Conservation (phyloP, 1,140 invertebrate species). For the Drosophila setifemur region DNA sequence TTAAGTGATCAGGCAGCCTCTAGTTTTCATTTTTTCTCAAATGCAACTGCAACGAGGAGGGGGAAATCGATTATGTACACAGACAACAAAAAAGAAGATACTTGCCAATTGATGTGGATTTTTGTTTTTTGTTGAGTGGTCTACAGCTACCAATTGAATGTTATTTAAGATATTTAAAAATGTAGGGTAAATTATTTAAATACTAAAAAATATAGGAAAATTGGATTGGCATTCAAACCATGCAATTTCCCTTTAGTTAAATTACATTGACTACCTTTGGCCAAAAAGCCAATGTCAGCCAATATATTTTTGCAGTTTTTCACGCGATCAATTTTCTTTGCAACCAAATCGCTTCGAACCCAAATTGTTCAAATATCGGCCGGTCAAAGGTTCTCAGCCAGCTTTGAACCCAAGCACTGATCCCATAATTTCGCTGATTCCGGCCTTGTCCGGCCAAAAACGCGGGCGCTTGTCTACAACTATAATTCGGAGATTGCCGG, state of each 20-base stretch:
- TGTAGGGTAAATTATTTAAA: too few relatives aligned
- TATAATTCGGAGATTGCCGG: slow-evolving; percentile 37
- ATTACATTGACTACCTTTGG: too few relatives aligned
- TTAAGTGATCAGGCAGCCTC: slow-evolving; percentile 52
- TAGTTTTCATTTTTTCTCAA: neutral
- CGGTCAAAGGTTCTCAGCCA: slow-evolving; percentile 44
- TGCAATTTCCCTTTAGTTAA: neutral
- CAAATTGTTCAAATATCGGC: slow-evolving; percentile 31
- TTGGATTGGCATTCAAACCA: too few relatives aligned
- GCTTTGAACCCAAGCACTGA: slow-evolving; percentile 1
- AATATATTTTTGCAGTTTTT: slow-evolving; percentile 10
- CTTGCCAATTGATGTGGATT: too few relatives aligned
- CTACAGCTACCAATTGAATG: too few relatives aligned
- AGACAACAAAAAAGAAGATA: too few relatives aligned
- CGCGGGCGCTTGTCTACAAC: slow-evolving; percentile 30
- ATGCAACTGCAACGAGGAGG: too few relatives aligned
- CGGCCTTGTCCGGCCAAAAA: slow-evolving; percentile 42
- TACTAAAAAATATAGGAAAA: too few relatives aligned
- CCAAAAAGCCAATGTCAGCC: too few relatives aligned
- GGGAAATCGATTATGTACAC: too few relatives aligned
- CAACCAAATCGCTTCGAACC: slow-evolving; percentile 34
- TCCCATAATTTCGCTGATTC: slow-evolving; percentile 29
- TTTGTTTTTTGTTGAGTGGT: too few relatives aligned
- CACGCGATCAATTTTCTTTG: slow-evolving; percentile 30
- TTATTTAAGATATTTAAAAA: too few relatives aligned